Percentiles rank a stretch among this genome's conserved stretches.
Evolutionary conservation across 2,888 invertebrate genomes (phyloP).

Genomic region (Linnaemya tessellans): DNA sequence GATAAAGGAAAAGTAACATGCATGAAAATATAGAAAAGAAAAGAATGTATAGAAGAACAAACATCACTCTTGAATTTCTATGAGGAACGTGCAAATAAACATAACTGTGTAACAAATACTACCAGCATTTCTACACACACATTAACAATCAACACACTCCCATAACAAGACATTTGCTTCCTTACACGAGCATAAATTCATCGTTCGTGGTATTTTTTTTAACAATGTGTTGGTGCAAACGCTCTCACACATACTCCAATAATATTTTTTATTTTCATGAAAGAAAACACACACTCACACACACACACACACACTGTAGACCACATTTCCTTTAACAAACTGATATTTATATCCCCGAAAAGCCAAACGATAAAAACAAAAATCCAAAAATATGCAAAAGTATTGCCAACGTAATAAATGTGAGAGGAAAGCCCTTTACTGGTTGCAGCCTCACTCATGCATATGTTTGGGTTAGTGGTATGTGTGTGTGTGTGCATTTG

Average conservation of each 20-base stretch:
- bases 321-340: conserved; percentile 57
- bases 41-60: conserved; percentile 55
- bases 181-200: conserved; percentile 18
- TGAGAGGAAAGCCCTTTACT: conserved; percentile 12
- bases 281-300: too few species aligned
- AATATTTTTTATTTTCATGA: neutral
- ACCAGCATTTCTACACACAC: neutral
- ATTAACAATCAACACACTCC: neutral
- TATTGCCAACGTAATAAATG: conserved; percentile 65
- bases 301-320: neutral
- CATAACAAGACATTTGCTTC: conserved; percentile 19
- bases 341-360: conserved; percentile 66
- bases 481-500: neutral
- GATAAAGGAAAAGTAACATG: conserved; percentile 29
- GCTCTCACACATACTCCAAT: conserved; percentile 34
- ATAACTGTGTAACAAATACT: conserved; percentile 15
- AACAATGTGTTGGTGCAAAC: conserved; percentile 20
- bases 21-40: conserved; percentile 15
- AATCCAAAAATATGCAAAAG: conserved; percentile 60
- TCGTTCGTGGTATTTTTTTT: neutral
- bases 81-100: conserved; percentile 51
- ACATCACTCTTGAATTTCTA: conserved; percentile 59
- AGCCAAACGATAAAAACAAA: conserved; percentile 28
- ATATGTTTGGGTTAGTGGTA: neutral
- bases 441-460: neutral